Conservation (phyloP, 2,888 invertebrate genomes). For the Troides oblongomaculatus region DNA sequence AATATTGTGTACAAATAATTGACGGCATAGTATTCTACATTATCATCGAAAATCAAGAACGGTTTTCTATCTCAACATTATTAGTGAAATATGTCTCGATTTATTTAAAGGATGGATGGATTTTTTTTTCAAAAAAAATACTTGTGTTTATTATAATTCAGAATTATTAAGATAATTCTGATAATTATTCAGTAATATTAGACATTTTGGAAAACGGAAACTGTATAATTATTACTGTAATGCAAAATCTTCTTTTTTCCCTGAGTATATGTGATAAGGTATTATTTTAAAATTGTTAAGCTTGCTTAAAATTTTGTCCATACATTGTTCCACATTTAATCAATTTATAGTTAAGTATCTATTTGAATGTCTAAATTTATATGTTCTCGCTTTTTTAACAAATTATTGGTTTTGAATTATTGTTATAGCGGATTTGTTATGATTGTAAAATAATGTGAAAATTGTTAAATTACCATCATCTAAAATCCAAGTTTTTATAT, state of each 20-base stretch:
- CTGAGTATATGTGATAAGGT: too few species aligned
- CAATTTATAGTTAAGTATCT: not conserved
- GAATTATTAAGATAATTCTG: too few species aligned
- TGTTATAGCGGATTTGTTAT: slow-evolving; percentile 13
- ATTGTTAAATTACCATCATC: slow-evolving; percentile 10
- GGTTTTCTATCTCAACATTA: not conserved
- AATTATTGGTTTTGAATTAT: not conserved
- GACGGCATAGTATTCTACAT: too few species aligned
- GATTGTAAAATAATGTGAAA: slow-evolving; percentile 14
- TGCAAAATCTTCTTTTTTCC: too few species aligned
- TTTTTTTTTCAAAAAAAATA: not conserved
- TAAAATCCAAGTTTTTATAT: slow-evolving; percentile 1
- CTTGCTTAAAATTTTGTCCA: not conserved
- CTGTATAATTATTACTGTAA: too few species aligned
- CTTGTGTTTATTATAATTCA: too few species aligned
- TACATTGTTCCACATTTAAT: not conserved
- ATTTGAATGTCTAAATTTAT: not conserved
- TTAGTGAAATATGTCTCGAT: not conserved
- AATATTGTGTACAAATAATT: not conserved
- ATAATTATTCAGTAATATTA: too few species aligned
- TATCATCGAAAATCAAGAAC: not conserved
- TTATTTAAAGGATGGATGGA: not conserved
- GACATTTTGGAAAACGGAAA: too few species aligned
- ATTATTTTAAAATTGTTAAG: too few species aligned
- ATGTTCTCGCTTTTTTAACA: not conserved